Percentiles rank a stretch among this genome's conserved stretches.
phyloP scores from a whole-genome alignment of 2,797 vertebrate genomes.

The Thamnophis elegans region DNA sequence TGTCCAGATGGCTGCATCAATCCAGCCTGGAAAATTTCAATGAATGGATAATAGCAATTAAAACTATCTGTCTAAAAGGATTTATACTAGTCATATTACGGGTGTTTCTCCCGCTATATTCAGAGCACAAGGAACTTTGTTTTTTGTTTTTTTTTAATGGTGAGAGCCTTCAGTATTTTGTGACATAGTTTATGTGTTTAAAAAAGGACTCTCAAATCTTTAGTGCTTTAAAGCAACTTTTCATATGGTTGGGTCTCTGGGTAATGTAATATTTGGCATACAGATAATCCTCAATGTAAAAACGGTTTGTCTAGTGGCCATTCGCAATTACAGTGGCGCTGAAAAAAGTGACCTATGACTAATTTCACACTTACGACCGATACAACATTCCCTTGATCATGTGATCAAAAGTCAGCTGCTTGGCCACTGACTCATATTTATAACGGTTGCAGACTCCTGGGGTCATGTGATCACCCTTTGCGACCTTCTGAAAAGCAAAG shows the following conservation, averaged over 20 bases:
- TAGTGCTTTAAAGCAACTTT: neutral
- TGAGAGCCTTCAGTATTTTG: neutral
- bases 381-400: neutral
- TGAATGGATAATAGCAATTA: neutral
- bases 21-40: neutral
- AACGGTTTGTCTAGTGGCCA: neutral
- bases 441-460: neutral
- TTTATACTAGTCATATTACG: neutral
- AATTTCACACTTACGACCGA: neutral
- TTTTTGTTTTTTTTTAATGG: neutral
- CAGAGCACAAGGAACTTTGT: neutral
- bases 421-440: neutral
- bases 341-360: neutral
- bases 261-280: neutral
- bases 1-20: neutral
- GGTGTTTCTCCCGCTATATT: neutral
- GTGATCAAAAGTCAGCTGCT: neutral
- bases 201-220: neutral
- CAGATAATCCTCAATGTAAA: neutral
- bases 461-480: neutral
- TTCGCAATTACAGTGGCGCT: neutral
- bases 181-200: neutral
- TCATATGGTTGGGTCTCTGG: neutral
- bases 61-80: neutral
- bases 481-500: neutral